phyloP scores from a whole-genome alignment of 2,113 vertebrate genomes.

The Macquaria australasica region DNA sequence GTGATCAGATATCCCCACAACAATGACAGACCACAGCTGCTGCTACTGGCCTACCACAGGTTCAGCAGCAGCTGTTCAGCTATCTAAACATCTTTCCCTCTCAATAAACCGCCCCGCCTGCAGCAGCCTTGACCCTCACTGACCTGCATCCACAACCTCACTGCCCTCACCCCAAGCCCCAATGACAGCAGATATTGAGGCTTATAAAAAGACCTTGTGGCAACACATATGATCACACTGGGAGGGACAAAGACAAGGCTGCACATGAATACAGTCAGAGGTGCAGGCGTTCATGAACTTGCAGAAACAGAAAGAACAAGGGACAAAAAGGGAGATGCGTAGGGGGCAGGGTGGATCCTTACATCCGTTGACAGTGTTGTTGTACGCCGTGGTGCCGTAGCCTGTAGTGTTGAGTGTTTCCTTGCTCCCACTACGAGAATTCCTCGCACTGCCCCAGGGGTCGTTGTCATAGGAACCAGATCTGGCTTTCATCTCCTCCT shows the following conservation, averaged over 20 bases:
- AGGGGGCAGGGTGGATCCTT: slow-evolving; percentile 77
- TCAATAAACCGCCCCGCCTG: slow-evolving; percentile 48
- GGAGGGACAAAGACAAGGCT: not conserved
- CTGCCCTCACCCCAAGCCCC: slow-evolving; percentile 13
- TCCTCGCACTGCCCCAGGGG: slow-evolving; percentile 95
- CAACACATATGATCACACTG: not conserved
- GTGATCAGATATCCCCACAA: slow-evolving; percentile 22
- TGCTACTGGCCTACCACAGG: slow-evolving; percentile 2
- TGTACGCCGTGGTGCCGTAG: slow-evolving; percentile 90
- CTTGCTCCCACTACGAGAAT: slow-evolving; percentile 93
- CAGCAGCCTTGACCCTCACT: slow-evolving; percentile 55
- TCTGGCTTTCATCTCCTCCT: slow-evolving; percentile 99
- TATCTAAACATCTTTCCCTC: slow-evolving; percentile 36
- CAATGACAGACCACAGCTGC: slow-evolving; percentile 50
- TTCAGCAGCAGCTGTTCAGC: slow-evolving; percentile 42
- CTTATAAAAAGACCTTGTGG: slow-evolving; percentile 40
- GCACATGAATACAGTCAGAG: not conserved
- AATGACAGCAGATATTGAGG: slow-evolving; percentile 28
- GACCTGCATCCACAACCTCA: slow-evolving; percentile 38
- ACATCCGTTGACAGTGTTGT: slow-evolving; percentile 96
- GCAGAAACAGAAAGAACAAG: slow-evolving; percentile 1
- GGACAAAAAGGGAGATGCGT: slow-evolving; percentile 37
- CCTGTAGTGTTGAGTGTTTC: slow-evolving; percentile 93
- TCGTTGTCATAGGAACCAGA: slow-evolving; percentile 95
- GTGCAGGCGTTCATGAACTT: slow-evolving; percentile 23